Base-by-base conservation (phyloP, 35 echinoderm and acorn worm genomes). In the Apostichopus parvimensis region DNA sequence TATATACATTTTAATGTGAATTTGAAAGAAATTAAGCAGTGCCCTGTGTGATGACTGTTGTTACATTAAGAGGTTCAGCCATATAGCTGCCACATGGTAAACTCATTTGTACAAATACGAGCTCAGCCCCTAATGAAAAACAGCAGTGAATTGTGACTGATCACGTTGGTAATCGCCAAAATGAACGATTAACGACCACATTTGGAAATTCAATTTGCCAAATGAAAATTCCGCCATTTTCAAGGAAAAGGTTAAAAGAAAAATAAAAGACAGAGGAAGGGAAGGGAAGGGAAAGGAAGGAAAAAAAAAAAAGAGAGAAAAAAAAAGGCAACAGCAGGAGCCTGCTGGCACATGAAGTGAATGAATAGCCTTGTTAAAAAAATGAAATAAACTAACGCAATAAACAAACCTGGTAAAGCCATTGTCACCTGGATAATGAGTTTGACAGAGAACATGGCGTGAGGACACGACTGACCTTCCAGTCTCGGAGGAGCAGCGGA, bases 161-260 rank as follows among this genome's bases (percentile, higher is more conserved):
- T 88, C 86, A 88, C 61, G 62, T 64, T 88, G 25, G 61, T 88
- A 88, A 88, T 88, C 23, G 68, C 86, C 86, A 34, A 88, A 73
- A 88, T 88, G 86, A 88, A 88, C 86, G 86, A 88, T 88, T 88
- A 88, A 88, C 86, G 61, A 73, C 86, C 64, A 66, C 86, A 88
- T 88, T 60, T 88, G 86, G 86, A 88, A 88, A 88, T 88, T 88
- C 86, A 88, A 88, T 88, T 88, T 66, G 86, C 86, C 62, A 88
- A 88, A 88, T 88, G 86, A 88, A 45, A 72, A 88, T 88, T 88
- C 24, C 72, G 86, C 75, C 71, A 73, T 88, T 88, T 88, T 45
- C 58, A 88, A 59, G 81, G 81, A 20, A 68, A 64, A 88, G 18
- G 72, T 66, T 53, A 65, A 52, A 84, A 58, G 54, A 24, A 66